These are phyloP conservation scores for Panthera leo DNA, from an alignment of 2,113 vertebrate species.

Conservation along the genomic window DNA sequence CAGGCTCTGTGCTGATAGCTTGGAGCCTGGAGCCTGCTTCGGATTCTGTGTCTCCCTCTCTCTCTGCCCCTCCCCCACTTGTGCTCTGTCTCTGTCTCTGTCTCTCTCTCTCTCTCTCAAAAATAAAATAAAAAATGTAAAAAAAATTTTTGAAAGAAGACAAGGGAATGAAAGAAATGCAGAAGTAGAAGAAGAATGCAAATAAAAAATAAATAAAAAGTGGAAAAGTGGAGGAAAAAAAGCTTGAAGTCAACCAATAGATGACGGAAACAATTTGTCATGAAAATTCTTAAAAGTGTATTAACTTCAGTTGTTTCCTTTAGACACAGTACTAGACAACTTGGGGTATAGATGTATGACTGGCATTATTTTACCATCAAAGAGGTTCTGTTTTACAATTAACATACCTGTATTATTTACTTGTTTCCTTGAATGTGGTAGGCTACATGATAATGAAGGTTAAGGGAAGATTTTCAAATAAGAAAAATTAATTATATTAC, in stretches of 20 bases:
- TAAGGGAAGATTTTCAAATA: not conserved
- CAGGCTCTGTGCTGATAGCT: too few relatives aligned
- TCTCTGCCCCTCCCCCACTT: too few relatives aligned
- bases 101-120: too few relatives aligned
- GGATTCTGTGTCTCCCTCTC: too few relatives aligned
- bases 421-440: not conserved
- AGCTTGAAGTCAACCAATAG: not conserved
- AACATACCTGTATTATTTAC: not conserved
- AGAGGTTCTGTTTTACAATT: not conserved
- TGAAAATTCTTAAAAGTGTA: not conserved
- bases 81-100: too few relatives aligned
- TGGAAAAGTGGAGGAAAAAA: not conserved
- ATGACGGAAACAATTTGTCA: not conserved
- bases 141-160: not conserved
- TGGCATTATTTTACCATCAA: constrained; percentile 9
- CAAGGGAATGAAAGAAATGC: not conserved
- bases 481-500: not conserved
- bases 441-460: not conserved
- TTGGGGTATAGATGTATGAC: not conserved
- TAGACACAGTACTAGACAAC: not conserved
- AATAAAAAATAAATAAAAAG: not conserved
- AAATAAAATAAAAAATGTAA: too few relatives aligned
- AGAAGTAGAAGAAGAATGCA: not conserved
- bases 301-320: not conserved
- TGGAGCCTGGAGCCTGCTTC: too few relatives aligned